These are phyloP conservation scores for Asteroscopus sphinx DNA, from an alignment of 2,888 invertebrate genomes.

Conservation along the genomic window DNA sequence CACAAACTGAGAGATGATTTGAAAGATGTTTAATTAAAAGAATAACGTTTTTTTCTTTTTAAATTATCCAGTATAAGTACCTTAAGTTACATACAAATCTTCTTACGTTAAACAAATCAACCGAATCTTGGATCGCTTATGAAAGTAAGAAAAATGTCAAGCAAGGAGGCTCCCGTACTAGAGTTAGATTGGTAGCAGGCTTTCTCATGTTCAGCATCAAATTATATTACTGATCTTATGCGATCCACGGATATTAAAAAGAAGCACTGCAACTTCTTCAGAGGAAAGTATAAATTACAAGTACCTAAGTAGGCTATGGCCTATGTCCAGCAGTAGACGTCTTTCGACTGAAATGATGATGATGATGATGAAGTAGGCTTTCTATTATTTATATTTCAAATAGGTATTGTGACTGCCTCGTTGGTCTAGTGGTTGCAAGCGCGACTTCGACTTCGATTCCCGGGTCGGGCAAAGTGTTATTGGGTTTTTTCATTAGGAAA, in stretches of 20 bases:
- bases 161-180: slow-evolving; percentile 5
- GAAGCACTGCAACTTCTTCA: slow-evolving; percentile 57
- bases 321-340: too few relatives aligned
- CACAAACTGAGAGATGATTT: too few relatives aligned
- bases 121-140: slow-evolving; percentile 14
- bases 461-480: too few relatives aligned
- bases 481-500: too few relatives aligned
- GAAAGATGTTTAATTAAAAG: too few relatives aligned
- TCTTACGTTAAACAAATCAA: slow-evolving; percentile 24
- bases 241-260: slow-evolving; percentile 56
- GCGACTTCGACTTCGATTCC: too few relatives aligned
- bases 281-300: slow-evolving; percentile 34
- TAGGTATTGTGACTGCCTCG: too few relatives aligned
- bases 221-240: slow-evolving; percentile 43
- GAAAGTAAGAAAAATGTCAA: slow-evolving; percentile 19
- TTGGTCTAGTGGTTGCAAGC: too few relatives aligned
- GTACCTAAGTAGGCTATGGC: too few relatives aligned
- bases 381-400: too few relatives aligned
- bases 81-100: slow-evolving; percentile 21
- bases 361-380: too few relatives aligned
- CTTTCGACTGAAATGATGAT: too few relatives aligned
- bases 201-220: slow-evolving; percentile 31
- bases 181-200: slow-evolving; percentile 41
- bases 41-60: slow-evolving; percentile 3
- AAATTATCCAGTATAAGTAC: slow-evolving; percentile 20